These are phyloP conservation scores for Ceramica pisi DNA, from an alignment of 2,888 invertebrate genomes.

Conservation along the genomic window DNA sequence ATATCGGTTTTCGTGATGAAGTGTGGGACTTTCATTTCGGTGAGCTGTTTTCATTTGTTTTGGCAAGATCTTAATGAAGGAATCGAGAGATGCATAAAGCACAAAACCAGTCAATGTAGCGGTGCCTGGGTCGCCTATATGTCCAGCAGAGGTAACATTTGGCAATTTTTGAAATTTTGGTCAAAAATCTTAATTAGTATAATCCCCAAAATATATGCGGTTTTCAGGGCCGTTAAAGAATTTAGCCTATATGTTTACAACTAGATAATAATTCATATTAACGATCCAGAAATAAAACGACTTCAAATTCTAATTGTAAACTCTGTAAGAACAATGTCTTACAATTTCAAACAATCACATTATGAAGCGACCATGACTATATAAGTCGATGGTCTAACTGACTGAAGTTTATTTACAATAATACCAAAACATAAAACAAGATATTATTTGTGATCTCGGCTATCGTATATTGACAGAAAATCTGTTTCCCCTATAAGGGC, in stretches of 20 bases:
- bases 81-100: too few species aligned
- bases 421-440: not conserved
- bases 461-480: slow-evolving; percentile 7
- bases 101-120: too few species aligned
- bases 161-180: too few species aligned
- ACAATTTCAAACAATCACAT: not conserved
- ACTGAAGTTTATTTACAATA: not conserved
- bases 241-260: not conserved
- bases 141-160: not conserved
- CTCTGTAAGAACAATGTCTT: not conserved
- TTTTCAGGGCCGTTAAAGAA: not conserved
- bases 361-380: not conserved
- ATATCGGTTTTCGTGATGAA: slow-evolving; percentile 13
- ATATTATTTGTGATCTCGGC: not conserved
- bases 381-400: not conserved
- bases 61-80: not conserved
- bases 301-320: not conserved
- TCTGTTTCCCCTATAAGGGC: slow-evolving; percentile 27
- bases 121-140: too few species aligned
- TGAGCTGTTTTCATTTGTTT: not conserved
- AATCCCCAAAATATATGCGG: not conserved
- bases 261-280: not conserved
- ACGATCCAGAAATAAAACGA: not conserved
- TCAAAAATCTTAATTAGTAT: not conserved
- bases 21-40: slow-evolving; percentile 6